Evolutionary conservation across 2,113 vertebrate genomes (phyloP), one percentile per base, ranked within the genome.

Genomic region (Glareola pratincola): DNA sequence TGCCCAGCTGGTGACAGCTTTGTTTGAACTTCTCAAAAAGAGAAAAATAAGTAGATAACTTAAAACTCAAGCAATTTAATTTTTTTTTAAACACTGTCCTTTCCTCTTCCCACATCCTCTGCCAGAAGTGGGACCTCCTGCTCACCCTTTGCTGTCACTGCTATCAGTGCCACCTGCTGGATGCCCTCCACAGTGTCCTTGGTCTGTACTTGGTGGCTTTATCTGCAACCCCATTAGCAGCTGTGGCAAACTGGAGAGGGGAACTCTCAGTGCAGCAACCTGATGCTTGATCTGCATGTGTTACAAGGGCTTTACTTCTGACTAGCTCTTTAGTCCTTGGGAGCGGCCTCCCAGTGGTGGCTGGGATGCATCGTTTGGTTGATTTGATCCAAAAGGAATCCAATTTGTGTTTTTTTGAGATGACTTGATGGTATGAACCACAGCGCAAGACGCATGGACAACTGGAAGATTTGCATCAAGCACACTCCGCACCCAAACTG

Each of bases 151-250:
- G 68, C 57, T 79, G 72, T 53, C 54, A 41, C 41, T 64, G 54
- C 77, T 50, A 14, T 91, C 73, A 71, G 73, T 87, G 87, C 83
- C 94, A 88, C 88, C 87, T 90, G 80, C 87, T 94, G 95, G 78
- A 36, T 85, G 59, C 43, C 75, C 64, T 83, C 71, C 60, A 29
- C n/a, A 26, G 15, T 4, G 18, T 41, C 59, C 37, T 76, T 41
- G 54, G 14, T 26, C 57, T 48, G 50, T 21, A 12, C 43, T 62
- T 22, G 5, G 12, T 36, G 79, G 54, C 48, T 83, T 53, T 43
- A 5, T 53, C 59, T 53, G 45, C 34, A 23, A 17, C 50, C 68
- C 45, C 23, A 8, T 37, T 23, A 73, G 36, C 36, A 45, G 41
- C 2, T n/a, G n/a, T 8, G 27, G 48, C 39, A 32, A 4, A 2